Evolutionary conservation across 2,888 invertebrate species (phyloP).

Genomic region (Artemia sinica): DNA sequence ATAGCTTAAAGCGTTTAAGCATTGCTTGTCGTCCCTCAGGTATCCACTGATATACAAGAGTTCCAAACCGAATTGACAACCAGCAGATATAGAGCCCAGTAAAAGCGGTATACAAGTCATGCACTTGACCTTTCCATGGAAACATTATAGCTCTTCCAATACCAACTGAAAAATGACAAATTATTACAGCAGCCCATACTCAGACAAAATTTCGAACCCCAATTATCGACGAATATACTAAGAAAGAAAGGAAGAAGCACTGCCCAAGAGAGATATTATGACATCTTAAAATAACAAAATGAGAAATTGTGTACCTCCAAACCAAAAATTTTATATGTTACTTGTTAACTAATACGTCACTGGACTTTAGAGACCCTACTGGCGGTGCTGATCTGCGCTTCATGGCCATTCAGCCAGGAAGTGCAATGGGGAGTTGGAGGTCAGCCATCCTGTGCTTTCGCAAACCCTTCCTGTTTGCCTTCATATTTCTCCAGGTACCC

Average conservation of each 20-base stretch:
- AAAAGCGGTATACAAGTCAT: slow-evolving; percentile 89
- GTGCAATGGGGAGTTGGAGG: no score
- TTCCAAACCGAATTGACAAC: slow-evolving; percentile 65
- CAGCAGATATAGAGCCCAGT: slow-evolving; percentile 88
- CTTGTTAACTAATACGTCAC: no score
- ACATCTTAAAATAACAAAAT: no score
- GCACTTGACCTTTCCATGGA: slow-evolving; percentile 45
- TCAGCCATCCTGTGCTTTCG: no score
- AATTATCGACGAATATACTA: not conserved
- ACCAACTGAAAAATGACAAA: slow-evolving; percentile 41
- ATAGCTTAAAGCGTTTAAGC: slow-evolving; percentile 26
- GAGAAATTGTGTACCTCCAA: no score
- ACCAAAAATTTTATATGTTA: no score
- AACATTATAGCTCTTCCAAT: slow-evolving; percentile 75
- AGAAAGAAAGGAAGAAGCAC: not conserved
- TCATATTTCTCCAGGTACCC: no score
- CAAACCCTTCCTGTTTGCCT: no score
- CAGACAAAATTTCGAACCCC: not conserved
- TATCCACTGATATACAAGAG: slow-evolving; percentile 66
- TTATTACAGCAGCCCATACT: slow-evolving; percentile 22
- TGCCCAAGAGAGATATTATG: no score
- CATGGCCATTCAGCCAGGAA: no score
- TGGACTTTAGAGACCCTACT: no score
- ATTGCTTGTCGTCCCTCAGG: slow-evolving; percentile 62
- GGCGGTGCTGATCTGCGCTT: no score